Conservation (phyloP, 1,140 invertebrate genomes). For the Pseudomyrmex sp. region DNA sequence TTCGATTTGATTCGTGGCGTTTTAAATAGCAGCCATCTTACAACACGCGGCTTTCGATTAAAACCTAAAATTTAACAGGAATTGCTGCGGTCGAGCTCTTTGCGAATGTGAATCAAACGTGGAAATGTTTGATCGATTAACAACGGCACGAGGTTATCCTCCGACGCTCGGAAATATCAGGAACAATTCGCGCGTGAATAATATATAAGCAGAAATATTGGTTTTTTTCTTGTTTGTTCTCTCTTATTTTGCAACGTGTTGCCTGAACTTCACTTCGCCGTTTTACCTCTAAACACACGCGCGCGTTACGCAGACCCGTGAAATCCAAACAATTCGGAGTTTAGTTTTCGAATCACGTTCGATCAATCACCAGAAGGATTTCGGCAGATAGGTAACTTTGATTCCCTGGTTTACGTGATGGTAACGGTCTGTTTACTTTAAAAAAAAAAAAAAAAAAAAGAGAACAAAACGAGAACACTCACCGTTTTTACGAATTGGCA, state of each 20-base stretch:
- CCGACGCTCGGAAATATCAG: not conserved
- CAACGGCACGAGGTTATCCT: too few species aligned
- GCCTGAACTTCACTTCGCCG: not conserved
- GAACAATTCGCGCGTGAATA: not conserved
- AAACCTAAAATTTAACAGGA: not conserved
- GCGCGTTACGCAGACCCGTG: too few species aligned
- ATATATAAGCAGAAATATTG: not conserved
- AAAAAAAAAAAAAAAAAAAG: too few species aligned
- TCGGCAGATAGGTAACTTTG: not conserved
- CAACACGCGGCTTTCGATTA: not conserved
- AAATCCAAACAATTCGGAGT: not conserved
- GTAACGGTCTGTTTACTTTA: too few species aligned
- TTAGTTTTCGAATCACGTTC: too few species aligned
- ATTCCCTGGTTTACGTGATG: not conserved
- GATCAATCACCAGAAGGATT: too few species aligned
- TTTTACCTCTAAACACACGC: not conserved
- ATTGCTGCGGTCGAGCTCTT: not conserved
- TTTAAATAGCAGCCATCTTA: too few species aligned
- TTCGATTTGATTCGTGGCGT: too few species aligned
- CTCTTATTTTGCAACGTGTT: not conserved
- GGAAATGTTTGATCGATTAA: slow-evolving; percentile 30
- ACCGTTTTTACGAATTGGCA: slow-evolving; percentile 81
- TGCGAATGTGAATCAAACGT: not conserved
- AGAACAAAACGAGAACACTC: slow-evolving; percentile 3
- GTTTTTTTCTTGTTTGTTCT: not conserved